A percentile compares a stretch with the other conserved stretches of the same genome.
Evolutionary conservation across 2,113 vertebrate species (phyloP).

Genomic region (Tupaia tana): DNA sequence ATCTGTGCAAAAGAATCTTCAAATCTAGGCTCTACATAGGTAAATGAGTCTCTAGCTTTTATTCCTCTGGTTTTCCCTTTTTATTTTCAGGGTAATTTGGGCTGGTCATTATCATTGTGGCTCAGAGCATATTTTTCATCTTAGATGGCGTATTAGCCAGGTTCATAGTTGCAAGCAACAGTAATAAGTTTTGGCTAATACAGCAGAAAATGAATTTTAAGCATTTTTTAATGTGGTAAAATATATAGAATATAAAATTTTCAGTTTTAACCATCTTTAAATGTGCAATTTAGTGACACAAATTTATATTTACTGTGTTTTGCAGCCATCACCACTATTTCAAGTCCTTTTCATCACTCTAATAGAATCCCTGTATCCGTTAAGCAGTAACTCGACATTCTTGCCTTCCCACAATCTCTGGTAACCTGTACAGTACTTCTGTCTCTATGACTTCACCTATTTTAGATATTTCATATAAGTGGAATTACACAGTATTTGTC

Average conservation of each 20-base stretch:
- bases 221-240: not conserved
- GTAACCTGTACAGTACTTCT: not conserved
- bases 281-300: not conserved
- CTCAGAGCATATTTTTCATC: not conserved
- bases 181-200: conserved; percentile 2
- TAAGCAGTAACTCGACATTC: not conserved
- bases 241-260: not conserved
- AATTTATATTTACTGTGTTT: not conserved
- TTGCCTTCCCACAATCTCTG: not conserved
- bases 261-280: not conserved
- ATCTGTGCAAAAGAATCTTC: not conserved
- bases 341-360: not conserved
- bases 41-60: not conserved
- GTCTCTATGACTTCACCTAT: not conserved
- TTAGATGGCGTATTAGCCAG: not conserved
- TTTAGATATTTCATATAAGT: not conserved
- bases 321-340: not conserved
- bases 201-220: not conserved
- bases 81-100: not conserved
- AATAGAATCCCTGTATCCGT: not conserved
- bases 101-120: not conserved
- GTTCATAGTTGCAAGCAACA: not conserved
- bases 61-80: not conserved
- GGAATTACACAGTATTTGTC: not conserved
- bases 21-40: not conserved